A percentile compares a stretch with the other conserved stretches of the same genome.
These are phyloP conservation scores for Pipistrellus pipistrellus DNA, from an alignment of 2,797 vertebrate species.

Conservation along the genomic window DNA sequence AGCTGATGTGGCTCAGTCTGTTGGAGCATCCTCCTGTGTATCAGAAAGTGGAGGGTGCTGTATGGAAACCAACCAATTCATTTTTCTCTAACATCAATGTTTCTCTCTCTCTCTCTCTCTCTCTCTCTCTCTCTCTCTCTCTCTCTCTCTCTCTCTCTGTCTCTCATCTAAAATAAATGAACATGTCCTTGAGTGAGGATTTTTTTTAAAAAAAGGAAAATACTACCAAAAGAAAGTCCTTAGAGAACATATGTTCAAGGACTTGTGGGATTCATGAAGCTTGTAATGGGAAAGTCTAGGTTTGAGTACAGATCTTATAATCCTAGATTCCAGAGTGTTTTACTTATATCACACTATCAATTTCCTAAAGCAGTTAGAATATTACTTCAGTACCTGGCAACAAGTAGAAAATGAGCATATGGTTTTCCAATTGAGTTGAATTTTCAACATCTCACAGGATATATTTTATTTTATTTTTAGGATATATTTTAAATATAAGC, in stretches of 20 bases:
- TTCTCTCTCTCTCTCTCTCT: background rate
- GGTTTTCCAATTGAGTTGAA: constrained; percentile 35
- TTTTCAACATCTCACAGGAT: constrained; percentile 46
- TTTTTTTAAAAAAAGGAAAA: background rate
- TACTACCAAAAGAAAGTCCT: background rate
- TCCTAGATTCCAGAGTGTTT: background rate
- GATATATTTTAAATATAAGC: constrained; percentile 56
- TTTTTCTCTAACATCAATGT: background rate
- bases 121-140: background rate
- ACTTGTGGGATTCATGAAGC: background rate
- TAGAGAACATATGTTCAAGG: background rate
- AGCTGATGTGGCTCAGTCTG: background rate
- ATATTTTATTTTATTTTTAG: background rate
- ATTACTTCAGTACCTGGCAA: constrained; percentile 37
- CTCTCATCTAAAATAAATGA: background rate
- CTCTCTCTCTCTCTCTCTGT: too few species aligned
- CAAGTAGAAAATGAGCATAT: constrained; percentile 9
- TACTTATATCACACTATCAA: background rate
- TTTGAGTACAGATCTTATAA: constrained; percentile 1
- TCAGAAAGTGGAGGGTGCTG: background rate
- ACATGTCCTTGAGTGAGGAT: background rate
- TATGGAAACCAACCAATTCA: background rate
- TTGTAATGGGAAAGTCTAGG: background rate
- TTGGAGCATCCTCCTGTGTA: background rate
- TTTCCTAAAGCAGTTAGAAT: constrained; percentile 21